These are phyloP conservation scores for Aphelenchoides besseyi DNA, from an alignment of 1,140 invertebrate genomes.

Conservation along the genomic window DNA sequence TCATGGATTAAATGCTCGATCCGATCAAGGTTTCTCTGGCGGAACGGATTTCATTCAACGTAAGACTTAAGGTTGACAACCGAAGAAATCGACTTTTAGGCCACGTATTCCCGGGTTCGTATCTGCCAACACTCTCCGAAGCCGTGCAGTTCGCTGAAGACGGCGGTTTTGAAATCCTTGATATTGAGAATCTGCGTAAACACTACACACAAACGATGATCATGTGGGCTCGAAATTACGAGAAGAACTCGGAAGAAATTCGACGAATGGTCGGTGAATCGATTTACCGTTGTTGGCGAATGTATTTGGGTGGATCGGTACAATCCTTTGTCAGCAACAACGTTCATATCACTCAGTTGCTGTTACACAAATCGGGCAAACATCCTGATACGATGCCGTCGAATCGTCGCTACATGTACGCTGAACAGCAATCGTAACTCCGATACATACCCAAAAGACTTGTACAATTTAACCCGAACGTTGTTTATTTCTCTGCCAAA, in stretches of 20 bases:
- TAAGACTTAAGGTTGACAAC: slow-evolving; percentile 16
- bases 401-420: slow-evolving; percentile 9
- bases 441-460: too few relatives aligned
- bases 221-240: background rate
- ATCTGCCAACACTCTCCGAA: background rate
- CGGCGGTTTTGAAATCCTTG: slow-evolving; percentile 6
- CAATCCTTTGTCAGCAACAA: slow-evolving; percentile 16
- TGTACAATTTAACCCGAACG: too few relatives aligned
- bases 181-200: slow-evolving; percentile 9
- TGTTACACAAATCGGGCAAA: background rate
- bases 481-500: too few relatives aligned
- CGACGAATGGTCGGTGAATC: background rate
- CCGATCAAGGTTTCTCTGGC: background rate
- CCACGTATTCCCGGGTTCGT: slow-evolving; percentile 13
- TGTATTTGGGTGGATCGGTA: slow-evolving; percentile 2
- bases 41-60: slow-evolving; percentile 10
- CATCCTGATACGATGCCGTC: background rate
- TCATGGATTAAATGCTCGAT: background rate
- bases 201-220: slow-evolving; percentile 1
- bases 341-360: background rate
- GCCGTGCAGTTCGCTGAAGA: background rate
- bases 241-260: background rate
- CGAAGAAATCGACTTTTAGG: background rate
- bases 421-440: too few relatives aligned
- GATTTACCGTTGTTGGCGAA: background rate